Evolutionary conservation across 2,888 invertebrate genomes (phyloP), one percentile per base, ranked within the genome.

Genomic region (Metellina segmentata): DNA sequence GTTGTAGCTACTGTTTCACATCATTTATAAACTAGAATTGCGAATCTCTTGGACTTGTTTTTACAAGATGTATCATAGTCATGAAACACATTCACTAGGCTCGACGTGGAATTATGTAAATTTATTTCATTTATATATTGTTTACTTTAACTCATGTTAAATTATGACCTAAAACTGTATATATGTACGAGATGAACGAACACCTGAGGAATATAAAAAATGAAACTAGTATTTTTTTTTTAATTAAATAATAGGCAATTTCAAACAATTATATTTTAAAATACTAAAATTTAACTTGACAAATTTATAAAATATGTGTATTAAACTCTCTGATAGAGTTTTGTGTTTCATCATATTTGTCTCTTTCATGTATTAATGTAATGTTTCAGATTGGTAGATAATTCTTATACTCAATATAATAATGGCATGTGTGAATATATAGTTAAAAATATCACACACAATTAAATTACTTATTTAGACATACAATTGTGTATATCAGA

Each of bases 41-140:
- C 52, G 83, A 85, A 74, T 82, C 82, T 82, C 74, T 75, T 20
- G 20, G 13, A 20, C 20, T 9, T 11, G 19, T 61, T 34, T 48
- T 49, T 69, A 20, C 48, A 34, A 85, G 69, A 34, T 85, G 77
- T 77, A 85, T 49, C 13, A 85, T 77, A 85, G 69, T 69, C 49
- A 74, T 51, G 11, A 52, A 13, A 34, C 51, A 71, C 72, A 61
- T 53, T 75, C 61, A 34, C n/a, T n/a, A 20, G 53, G 8, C 53
- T 20, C n/a, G 61, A 2, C 7, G 70, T 7, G 9, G 70, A 71
- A 53, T 13, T 78, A n/a, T 61, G 16, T 78, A 52, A 52, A 78
- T 16, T 78, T 52, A 52, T n/a, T 78, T 7, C 9, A 52, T 16
- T 51, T 85, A 53, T 75, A 85, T 19, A 85, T 75, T 74, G 61